These are phyloP conservation scores for Pluvianellus socialis DNA, from an alignment of 2,113 vertebrate species.

Conservation along the genomic window DNA sequence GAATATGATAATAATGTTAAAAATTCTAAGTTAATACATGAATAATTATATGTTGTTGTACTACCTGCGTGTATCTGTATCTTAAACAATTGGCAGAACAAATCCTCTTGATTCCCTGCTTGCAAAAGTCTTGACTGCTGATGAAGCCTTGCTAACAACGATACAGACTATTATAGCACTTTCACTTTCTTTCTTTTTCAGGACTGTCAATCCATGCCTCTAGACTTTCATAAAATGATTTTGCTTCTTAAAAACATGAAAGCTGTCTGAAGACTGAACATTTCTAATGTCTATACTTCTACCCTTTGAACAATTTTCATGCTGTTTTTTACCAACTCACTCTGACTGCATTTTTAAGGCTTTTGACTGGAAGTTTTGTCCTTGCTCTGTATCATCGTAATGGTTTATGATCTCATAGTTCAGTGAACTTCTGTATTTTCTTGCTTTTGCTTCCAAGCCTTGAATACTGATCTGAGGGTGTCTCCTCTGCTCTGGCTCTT, in stretches of 20 bases:
- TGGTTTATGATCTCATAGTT: conserved; percentile 22
- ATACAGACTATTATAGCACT: not conserved
- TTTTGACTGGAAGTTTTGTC: conserved; percentile 13
- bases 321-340: not conserved
- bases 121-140: not conserved
- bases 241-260: conserved; percentile 20
- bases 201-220: not conserved
- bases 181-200: not conserved
- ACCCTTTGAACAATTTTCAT: conserved; percentile 22
- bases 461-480: conserved; percentile 11
- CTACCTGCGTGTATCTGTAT: not conserved
- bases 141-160: not conserved
- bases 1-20: not conserved
- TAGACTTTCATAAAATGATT: conserved; percentile 12
- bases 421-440: conserved; percentile 24
- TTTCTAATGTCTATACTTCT: not conserved
- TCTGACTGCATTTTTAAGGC: not conserved
- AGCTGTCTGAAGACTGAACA: not conserved
- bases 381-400: not conserved
- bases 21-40: not conserved
- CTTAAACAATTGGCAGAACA: not conserved
- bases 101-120: not conserved
- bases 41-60: not conserved
- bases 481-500: not conserved
- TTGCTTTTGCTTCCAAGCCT: conserved; percentile 21